phyloP scores from a whole-genome alignment of 2,113 vertebrate genomes.

The Thryonomys swinderianus region DNA sequence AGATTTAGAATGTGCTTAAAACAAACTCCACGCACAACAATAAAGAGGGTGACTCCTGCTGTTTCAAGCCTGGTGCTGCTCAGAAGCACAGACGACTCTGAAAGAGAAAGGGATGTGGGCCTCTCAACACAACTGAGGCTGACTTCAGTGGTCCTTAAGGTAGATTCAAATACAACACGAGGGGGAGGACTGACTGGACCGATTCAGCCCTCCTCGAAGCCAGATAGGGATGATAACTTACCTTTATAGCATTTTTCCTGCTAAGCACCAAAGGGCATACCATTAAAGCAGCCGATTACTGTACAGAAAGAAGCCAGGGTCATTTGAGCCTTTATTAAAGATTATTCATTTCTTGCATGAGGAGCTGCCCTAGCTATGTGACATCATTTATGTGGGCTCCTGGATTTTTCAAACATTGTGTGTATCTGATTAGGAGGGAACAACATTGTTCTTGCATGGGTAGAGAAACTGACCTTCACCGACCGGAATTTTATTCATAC shows the following conservation, averaged over 20 bases:
- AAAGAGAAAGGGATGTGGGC: slow-evolving; percentile 54
- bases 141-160: slow-evolving; percentile 60
- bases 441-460: slow-evolving; percentile 54
- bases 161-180: slow-evolving; percentile 68
- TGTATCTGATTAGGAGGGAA: slow-evolving; percentile 70
- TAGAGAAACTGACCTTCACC: slow-evolving; percentile 71
- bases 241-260: slow-evolving; percentile 60
- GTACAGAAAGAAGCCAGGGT: slow-evolving; percentile 58
- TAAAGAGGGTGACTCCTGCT: slow-evolving; percentile 72
- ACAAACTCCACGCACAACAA: slow-evolving; percentile 67
- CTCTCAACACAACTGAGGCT: slow-evolving; percentile 65
- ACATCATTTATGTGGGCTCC: slow-evolving; percentile 42
- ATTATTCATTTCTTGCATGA: slow-evolving; percentile 74
- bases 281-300: slow-evolving; percentile 69
- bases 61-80: slow-evolving; percentile 60
- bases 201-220: slow-evolving; percentile 63
- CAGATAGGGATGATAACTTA: slow-evolving; percentile 66
- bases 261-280: slow-evolving; percentile 42
- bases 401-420: slow-evolving; percentile 55
- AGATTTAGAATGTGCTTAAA: slow-evolving; percentile 75
- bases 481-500: slow-evolving; percentile 54
- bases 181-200: slow-evolving; percentile 50
- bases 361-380: slow-evolving; percentile 33
- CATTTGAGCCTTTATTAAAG: slow-evolving; percentile 68
- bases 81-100: neutral